Conservation (phyloP, 2,113 vertebrate genomes). For the Hydropotes inermis region DNA sequence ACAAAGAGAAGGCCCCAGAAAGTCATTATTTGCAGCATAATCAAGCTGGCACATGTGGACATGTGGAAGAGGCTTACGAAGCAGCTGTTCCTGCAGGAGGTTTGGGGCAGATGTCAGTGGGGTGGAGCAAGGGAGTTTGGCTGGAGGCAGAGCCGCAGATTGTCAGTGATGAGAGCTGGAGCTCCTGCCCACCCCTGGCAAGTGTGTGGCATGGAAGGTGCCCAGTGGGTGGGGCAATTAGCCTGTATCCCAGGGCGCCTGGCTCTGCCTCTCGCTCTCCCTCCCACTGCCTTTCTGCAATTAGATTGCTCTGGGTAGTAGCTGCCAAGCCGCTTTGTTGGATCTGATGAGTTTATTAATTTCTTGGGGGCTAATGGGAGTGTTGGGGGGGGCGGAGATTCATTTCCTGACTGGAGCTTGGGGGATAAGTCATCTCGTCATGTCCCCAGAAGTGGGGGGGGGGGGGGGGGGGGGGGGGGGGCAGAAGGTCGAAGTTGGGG, state of each 20-base stretch:
- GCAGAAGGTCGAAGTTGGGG: no score
- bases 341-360: slow-evolving; percentile 66
- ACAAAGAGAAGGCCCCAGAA: neutral
- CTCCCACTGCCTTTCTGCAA: slow-evolving; percentile 57
- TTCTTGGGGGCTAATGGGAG: slow-evolving; percentile 60
- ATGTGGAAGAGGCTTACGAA: neutral
- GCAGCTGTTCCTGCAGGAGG: neutral
- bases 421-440: slow-evolving; percentile 53
- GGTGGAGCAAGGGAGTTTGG: neutral
- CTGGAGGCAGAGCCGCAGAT: slow-evolving; percentile 8
- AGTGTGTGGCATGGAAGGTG: neutral
- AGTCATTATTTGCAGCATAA: neutral
- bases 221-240: slow-evolving; percentile 59
- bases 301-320: slow-evolving; percentile 28
- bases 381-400: slow-evolving; percentile 11
- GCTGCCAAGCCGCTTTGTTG: slow-evolving; percentile 58
- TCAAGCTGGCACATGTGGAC: neutral
- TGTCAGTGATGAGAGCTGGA: neutral
- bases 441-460: slow-evolving; percentile 26
- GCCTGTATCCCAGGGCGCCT: slow-evolving; percentile 30
- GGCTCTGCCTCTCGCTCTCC: slow-evolving; percentile 24
- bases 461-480: no score
- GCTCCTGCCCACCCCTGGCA: slow-evolving; percentile 15
- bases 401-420: slow-evolving; percentile 50
- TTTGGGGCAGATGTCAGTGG: neutral